Conservation (phyloP, 2,113 vertebrate species). For the Phalacrocorax brasilianus region DNA sequence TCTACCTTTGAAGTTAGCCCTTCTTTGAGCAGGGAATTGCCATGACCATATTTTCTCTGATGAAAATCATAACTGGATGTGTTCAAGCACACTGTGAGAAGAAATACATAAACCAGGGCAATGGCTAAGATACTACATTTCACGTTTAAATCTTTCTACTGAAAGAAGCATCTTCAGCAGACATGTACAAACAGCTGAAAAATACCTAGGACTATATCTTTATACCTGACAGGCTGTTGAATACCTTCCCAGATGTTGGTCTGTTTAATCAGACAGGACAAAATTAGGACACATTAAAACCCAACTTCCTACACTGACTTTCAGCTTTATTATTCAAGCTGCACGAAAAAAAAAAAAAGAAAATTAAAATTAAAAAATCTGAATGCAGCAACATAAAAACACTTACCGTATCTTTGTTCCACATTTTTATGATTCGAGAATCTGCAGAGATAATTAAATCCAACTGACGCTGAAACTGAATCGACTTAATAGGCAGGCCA, state of each 20-base stretch:
- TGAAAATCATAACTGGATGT: background rate
- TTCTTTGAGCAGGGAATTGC: background rate
- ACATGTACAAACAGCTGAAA: background rate
- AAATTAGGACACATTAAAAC: background rate
- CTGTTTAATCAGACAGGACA: background rate
- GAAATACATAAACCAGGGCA: background rate
- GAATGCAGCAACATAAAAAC: background rate
- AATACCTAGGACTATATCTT: background rate
- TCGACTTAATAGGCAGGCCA: slow-evolving; percentile 89
- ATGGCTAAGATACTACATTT: background rate
- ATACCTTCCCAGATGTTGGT: background rate
- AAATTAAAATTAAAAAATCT: background rate
- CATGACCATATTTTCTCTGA: background rate
- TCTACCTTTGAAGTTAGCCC: background rate
- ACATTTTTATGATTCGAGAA: slow-evolving; percentile 95
- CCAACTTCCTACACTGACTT: background rate
- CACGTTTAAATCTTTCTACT: background rate
- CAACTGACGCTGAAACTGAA: slow-evolving; percentile 87
- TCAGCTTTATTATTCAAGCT: background rate
- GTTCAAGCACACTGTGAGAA: background rate
- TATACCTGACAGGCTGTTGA: background rate
- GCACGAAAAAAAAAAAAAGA: background rate
- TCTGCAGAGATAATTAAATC: slow-evolving; percentile 93
- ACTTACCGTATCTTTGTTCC: slow-evolving; percentile 92
- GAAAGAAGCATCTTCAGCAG: background rate